Conservation (phyloP, 64 coral and sea anemone species). For the Porites lutea region DNA sequence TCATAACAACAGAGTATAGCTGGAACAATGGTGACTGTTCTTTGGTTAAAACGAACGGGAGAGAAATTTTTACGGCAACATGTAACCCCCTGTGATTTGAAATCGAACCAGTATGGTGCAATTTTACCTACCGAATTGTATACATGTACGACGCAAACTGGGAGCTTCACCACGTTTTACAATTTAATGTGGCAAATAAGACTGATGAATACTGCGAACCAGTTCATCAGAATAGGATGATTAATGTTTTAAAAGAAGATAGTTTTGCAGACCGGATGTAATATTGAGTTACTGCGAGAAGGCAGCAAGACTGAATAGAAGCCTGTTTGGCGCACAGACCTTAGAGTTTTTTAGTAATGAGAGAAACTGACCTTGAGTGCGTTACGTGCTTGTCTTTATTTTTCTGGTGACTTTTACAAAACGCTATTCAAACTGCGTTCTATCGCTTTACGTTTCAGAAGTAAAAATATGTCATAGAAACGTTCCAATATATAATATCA, state of each 20-base stretch:
- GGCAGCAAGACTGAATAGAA: background rate
- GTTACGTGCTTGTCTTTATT: too few relatives aligned
- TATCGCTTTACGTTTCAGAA: too few relatives aligned
- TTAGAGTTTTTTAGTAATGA: background rate
- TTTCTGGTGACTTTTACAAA: too few relatives aligned
- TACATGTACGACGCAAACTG: background rate
- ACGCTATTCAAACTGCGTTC: too few relatives aligned
- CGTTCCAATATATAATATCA: too few relatives aligned
- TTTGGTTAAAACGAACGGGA: background rate
- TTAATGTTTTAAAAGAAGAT: background rate
- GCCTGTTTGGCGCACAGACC: background rate
- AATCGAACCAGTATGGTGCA: conserved; percentile 6
- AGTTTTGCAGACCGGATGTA: background rate
- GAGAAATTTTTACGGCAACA: background rate
- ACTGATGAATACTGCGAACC: background rate
- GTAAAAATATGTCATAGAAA: too few relatives aligned
- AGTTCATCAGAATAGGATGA: background rate
- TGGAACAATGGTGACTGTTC: background rate
- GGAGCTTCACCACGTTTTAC: background rate
- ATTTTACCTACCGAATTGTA: conserved; percentile 22
- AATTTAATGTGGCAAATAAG: background rate
- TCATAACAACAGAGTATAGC: background rate
- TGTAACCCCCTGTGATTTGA: background rate
- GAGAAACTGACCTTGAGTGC: background rate
- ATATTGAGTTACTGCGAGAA: background rate